Conservation (phyloP, 2,113 vertebrate species). For the Abramis brama region DNA sequence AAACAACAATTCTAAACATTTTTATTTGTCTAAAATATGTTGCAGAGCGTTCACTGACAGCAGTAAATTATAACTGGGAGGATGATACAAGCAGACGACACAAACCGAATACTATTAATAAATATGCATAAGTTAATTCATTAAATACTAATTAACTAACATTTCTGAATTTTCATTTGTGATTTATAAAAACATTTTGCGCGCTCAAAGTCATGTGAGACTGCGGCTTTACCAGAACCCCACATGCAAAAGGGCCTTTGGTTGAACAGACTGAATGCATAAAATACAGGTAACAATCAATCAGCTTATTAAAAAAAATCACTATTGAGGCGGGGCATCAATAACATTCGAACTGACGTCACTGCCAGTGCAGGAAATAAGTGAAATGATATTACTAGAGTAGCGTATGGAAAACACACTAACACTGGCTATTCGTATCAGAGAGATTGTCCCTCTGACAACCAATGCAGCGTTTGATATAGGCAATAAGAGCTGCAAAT, state of each 20-base stretch:
- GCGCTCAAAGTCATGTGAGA: not conserved
- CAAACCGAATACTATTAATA: no score
- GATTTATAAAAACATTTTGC: not conserved
- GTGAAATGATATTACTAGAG: not conserved
- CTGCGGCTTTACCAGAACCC: not conserved
- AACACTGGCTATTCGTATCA: not conserved
- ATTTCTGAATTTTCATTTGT: not conserved
- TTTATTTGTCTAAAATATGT: not conserved
- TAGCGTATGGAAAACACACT: not conserved
- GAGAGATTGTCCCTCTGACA: not conserved
- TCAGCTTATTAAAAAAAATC: not conserved
- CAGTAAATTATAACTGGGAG: not conserved
- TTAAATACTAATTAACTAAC: not conserved
- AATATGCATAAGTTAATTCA: not conserved
- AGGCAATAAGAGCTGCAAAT: not conserved
- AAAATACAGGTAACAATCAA: not conserved
- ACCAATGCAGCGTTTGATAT: not conserved
- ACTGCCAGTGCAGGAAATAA: not conserved
- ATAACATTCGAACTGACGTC: not conserved
- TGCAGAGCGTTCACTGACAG: not conserved
- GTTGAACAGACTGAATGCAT: not conserved
- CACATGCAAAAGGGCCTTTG: not conserved
- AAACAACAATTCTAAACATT: no score
- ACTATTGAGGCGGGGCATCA: not conserved
- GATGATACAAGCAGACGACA: no score